A percentile compares a stretch with the other conserved stretches of the same genome.
Evolutionary conservation across 2,797 vertebrate species (phyloP).

Genomic region (Sebastiscus albofasciatus): DNA sequence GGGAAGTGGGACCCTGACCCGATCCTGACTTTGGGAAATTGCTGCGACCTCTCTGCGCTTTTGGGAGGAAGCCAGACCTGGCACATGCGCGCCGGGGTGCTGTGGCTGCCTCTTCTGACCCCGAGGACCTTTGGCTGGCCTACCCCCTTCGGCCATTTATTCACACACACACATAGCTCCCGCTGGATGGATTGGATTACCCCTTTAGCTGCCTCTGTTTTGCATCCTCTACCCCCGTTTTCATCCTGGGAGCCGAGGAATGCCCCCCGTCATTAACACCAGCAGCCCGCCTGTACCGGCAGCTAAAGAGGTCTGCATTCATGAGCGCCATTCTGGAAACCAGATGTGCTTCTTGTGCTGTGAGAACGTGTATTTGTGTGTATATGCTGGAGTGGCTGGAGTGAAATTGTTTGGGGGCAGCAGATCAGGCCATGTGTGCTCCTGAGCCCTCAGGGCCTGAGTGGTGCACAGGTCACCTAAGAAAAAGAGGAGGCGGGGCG

Average conservation of each 20-base stretch:
- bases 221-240: constrained; percentile 68
- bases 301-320: constrained; percentile 74
- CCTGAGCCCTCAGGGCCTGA: constrained; percentile 58
- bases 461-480: constrained; percentile 63
- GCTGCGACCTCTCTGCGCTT: constrained; percentile 78
- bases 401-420: constrained; percentile 51
- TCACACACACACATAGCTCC: constrained; percentile 43
- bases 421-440: constrained; percentile 49
- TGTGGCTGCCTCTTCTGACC: constrained; percentile 73
- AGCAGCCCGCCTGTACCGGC: constrained; percentile 45
- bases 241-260: constrained; percentile 60
- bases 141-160: constrained; percentile 68
- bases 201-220: constrained; percentile 72
- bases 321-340: constrained; percentile 74
- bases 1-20: constrained; percentile 79
- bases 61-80: constrained; percentile 79
- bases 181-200: constrained; percentile 78
- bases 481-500: constrained; percentile 27
- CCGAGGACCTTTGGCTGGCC: constrained; percentile 60
- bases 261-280: constrained; percentile 78
- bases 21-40: constrained; percentile 84
- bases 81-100: constrained; percentile 67
- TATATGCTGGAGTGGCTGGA: constrained; percentile 15
- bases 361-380: constrained; percentile 44
- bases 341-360: constrained; percentile 70